phyloP scores from a whole-genome alignment of 2,888 invertebrate genomes.

The Amiota minor region DNA sequence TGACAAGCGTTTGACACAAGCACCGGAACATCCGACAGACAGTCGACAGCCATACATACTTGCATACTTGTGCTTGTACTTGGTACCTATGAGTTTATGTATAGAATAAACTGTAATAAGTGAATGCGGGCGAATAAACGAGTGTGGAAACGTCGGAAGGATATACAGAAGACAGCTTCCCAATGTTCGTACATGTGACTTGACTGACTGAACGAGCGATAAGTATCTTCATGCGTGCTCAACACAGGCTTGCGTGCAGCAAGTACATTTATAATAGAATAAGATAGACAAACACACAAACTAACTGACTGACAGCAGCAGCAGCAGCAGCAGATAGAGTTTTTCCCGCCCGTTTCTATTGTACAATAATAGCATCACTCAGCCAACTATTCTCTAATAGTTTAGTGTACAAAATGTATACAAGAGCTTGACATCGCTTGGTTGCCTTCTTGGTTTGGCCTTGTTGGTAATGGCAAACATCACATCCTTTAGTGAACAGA shows the following conservation, averaged over 20 bases:
- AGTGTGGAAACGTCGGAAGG: not conserved
- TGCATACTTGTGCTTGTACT: conserved; percentile 53
- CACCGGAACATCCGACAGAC: conserved; percentile 71
- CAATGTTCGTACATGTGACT: conserved; percentile 1
- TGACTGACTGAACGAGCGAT: not conserved
- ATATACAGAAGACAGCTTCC: not conserved
- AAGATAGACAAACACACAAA: conserved; percentile 51
- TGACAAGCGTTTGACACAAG: conserved; percentile 72
- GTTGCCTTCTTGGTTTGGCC: not conserved
- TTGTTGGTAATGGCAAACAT: conserved; percentile 46
- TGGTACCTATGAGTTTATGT: not conserved
- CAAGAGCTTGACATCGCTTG: not conserved
- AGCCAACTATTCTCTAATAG: conserved; percentile 47
- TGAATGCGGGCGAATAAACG: not conserved
- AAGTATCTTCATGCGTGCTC: conserved; percentile 51
- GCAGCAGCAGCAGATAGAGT: not conserved
- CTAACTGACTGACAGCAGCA: not conserved
- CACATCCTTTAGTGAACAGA: conserved; percentile 51
- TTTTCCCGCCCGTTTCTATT: not conserved
- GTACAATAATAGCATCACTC: not conserved
- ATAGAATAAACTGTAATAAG: not conserved
- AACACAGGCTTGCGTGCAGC: conserved; percentile 59
- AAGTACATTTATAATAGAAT: conserved; percentile 59
- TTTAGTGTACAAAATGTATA: conserved; percentile 28
- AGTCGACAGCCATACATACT: conserved; percentile 29